Percentiles rank a stretch among this genome's conserved stretches.
Conservation (phyloP, 1,140 invertebrate species). For the Megalopta genalis region DNA sequence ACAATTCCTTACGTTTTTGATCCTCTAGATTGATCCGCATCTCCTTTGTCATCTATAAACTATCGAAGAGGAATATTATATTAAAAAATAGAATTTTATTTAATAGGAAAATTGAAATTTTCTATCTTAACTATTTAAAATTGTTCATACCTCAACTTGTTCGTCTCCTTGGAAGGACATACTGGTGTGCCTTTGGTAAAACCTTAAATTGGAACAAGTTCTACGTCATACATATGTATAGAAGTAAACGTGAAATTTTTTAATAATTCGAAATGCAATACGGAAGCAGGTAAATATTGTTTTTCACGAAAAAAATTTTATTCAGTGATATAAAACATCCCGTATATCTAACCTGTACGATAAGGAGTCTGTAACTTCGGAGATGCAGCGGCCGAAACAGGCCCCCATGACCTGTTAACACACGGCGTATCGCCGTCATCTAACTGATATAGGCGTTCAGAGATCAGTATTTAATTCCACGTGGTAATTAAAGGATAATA, state of each 20-base stretch:
- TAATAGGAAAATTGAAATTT: background rate
- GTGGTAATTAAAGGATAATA: constrained; percentile 41
- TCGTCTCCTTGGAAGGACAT: constrained; percentile 71
- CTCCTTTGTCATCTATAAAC: constrained; percentile 54
- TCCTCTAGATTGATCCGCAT: constrained; percentile 56
- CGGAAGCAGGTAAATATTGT: too few relatives aligned
- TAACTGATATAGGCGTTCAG: constrained; percentile 61
- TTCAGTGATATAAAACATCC: background rate
- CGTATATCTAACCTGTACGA: constrained; percentile 69
- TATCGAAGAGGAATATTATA: constrained; percentile 16
- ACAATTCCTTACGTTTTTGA: constrained; percentile 65
- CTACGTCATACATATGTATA: background rate
- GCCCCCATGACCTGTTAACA: constrained; percentile 79
- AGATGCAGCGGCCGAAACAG: constrained; percentile 80
- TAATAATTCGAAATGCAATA: background rate
- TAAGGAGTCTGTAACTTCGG: constrained; percentile 69
- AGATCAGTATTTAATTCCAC: constrained; percentile 58
- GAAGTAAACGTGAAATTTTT: background rate
- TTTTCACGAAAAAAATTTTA: background rate
- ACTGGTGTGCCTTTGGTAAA: constrained; percentile 69
- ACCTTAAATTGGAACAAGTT: constrained; percentile 54
- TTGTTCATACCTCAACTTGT: constrained; percentile 70
- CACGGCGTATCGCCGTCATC: constrained; percentile 68
- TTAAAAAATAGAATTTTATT: too few relatives aligned
- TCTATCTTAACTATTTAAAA: background rate